phyloP scores from a whole-genome alignment of 2,113 vertebrate species.

The Arothron firmamentum region DNA sequence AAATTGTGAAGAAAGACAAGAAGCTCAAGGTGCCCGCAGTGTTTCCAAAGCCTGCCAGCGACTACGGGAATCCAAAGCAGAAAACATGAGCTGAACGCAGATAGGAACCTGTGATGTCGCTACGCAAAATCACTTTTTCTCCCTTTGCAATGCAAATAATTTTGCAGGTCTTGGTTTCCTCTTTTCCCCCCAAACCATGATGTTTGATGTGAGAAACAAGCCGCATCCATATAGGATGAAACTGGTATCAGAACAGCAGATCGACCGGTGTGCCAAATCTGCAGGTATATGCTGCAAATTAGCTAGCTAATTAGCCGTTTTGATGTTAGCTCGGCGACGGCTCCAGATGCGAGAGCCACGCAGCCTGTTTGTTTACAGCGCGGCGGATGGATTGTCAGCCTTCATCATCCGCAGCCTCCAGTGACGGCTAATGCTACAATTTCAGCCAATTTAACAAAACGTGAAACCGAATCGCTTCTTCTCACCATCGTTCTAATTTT shows the following conservation, averaged over 20 bases:
- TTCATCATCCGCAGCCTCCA: slow-evolving; percentile 8
- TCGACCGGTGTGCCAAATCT: slow-evolving; percentile 27
- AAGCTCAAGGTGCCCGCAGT: no score
- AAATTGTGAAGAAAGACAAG: no score
- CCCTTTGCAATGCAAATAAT: slow-evolving; percentile 9
- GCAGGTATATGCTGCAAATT: slow-evolving; percentile 51
- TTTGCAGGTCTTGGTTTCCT: neutral
- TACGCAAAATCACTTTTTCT: neutral
- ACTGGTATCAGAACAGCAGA: slow-evolving; percentile 16
- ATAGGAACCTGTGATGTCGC: neutral
- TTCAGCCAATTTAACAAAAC: neutral
- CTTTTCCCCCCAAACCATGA: neutral
- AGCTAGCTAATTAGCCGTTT: slow-evolving; percentile 47
- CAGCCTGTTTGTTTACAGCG: slow-evolving; percentile 18
- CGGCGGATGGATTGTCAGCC: slow-evolving; percentile 10
- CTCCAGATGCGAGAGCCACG: slow-evolving; percentile 3
- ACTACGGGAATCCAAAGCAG: neutral
- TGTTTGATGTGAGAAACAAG: slow-evolving; percentile 37
- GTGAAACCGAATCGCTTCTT: no score
- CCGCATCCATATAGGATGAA: slow-evolving; percentile 25
- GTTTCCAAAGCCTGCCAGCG: no score
- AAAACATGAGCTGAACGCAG: neutral
- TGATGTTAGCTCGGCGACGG: slow-evolving; percentile 13
- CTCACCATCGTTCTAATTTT: neutral
- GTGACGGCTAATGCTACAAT: neutral